A percentile compares a stretch with the other conserved stretches of the same genome.
Conservation (phyloP, 1,140 invertebrate species). For the Druon quercuslanigerum region DNA sequence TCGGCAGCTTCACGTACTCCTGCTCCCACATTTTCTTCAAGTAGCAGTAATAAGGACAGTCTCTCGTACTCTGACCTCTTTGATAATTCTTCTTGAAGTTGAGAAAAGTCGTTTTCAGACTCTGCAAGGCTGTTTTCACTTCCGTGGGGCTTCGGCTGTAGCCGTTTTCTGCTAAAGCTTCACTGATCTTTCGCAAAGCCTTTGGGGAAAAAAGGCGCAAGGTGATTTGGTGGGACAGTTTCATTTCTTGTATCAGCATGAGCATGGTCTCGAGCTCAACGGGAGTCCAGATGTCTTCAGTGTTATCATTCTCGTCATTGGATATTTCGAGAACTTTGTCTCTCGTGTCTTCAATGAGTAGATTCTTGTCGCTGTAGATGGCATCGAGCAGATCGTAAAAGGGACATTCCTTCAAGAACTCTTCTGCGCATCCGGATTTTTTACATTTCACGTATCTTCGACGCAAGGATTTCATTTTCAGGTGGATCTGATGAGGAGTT, state of each 20-base stretch:
- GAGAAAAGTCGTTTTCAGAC: constrained; percentile 52
- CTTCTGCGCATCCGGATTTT: constrained; percentile 30
- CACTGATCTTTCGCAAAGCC: constrained; percentile 47
- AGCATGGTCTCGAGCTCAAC: constrained; percentile 51
- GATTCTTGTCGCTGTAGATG: constrained; percentile 48
- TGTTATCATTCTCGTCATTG: constrained; percentile 35
- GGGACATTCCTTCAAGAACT: constrained; percentile 41
- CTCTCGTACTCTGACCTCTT: constrained; percentile 36
- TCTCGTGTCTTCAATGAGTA: constrained; percentile 45
- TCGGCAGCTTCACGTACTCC: constrained; percentile 40
- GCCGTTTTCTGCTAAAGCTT: constrained; percentile 43
- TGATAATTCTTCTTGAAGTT: constrained; percentile 48
- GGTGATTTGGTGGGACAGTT: constrained; percentile 48
- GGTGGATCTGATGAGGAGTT: constrained; percentile 52
- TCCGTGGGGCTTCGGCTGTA: constrained; percentile 48
- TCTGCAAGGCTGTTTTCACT: constrained; percentile 49
- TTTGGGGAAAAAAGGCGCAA: constrained; percentile 44
- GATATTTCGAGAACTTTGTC: too few relatives aligned
- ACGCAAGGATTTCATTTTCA: constrained; percentile 56
- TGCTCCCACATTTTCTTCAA: constrained; percentile 52
- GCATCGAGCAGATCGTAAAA: constrained; percentile 53
- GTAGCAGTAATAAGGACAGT: constrained; percentile 47
- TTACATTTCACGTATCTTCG: constrained; percentile 48
- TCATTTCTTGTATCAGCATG: constrained; percentile 44
- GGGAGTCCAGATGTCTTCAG: constrained; percentile 49